These are phyloP conservation scores for Acrocephalus kingi DNA, from an alignment of 2,113 vertebrate genomes.

Conservation along the genomic window DNA sequence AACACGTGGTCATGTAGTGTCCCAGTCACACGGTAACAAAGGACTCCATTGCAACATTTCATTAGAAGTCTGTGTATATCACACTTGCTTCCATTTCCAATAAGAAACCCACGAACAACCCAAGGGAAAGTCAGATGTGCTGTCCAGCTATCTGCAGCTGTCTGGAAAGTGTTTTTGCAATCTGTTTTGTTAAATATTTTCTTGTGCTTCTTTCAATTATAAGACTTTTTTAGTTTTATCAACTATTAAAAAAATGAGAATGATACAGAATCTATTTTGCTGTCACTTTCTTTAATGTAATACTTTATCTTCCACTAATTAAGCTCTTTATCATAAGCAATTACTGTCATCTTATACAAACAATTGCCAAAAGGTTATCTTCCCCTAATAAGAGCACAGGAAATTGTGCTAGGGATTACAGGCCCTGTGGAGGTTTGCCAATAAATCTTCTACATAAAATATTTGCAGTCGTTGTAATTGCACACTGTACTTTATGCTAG, in stretches of 20 bases:
- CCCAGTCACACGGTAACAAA: slow-evolving; percentile 44
- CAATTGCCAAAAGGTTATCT: slow-evolving; percentile 51
- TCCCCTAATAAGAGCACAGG: slow-evolving; percentile 35
- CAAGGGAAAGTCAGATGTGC: slow-evolving; percentile 12
- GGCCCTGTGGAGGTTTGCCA: slow-evolving; percentile 24
- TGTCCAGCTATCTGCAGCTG: slow-evolving; percentile 45
- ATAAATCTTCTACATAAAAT: slow-evolving; percentile 8
- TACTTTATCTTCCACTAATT: slow-evolving; percentile 42
- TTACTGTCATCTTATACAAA: slow-evolving; percentile 16
- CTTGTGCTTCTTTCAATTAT: background rate
- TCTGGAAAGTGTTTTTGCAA: slow-evolving; percentile 9
- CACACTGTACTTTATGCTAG: background rate
- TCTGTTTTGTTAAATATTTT: background rate
- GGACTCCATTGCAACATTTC: background rate
- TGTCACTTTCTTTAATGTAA: slow-evolving; percentile 14
- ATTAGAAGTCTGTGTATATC: slow-evolving; percentile 20
- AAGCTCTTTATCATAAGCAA: slow-evolving; percentile 16
- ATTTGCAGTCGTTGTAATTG: background rate
- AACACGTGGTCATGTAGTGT: background rate
- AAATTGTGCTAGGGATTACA: slow-evolving; percentile 51
- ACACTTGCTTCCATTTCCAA: slow-evolving; percentile 11
- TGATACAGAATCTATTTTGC: background rate
- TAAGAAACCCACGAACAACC: background rate
- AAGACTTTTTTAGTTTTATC: background rate
- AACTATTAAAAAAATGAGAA: background rate